A percentile compares a stretch with the other conserved stretches of the same genome.
phyloP scores from a whole-genome alignment of 2,113 vertebrate species.

The Myiozetetes cayanensis region DNA sequence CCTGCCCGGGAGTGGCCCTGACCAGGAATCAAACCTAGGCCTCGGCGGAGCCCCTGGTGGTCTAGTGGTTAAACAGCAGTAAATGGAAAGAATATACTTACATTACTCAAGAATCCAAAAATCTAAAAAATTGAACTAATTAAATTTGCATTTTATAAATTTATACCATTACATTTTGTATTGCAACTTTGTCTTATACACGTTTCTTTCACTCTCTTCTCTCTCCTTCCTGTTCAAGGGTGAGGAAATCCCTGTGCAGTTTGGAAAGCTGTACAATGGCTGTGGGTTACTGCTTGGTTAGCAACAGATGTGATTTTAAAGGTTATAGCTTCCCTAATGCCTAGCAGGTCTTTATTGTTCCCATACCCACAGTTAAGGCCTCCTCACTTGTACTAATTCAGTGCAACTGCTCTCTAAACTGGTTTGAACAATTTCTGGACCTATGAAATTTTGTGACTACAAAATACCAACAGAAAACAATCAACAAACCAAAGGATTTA shows the following conservation, averaged over 20 bases:
- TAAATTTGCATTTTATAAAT: neutral
- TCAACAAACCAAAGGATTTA: neutral
- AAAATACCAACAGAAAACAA: neutral
- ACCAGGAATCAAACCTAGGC: no score
- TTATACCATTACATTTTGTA: neutral
- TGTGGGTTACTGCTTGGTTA: neutral
- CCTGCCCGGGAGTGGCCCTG: no score
- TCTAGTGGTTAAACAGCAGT: neutral
- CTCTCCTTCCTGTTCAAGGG: neutral
- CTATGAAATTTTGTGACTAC: neutral
- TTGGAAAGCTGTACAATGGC: neutral
- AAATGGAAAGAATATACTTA: neutral
- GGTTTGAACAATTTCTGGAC: neutral
- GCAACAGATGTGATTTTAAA: neutral
- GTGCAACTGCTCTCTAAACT: neutral
- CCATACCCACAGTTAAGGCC: neutral
- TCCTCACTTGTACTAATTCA: neutral
- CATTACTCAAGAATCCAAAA: neutral
- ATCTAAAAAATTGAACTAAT: neutral
- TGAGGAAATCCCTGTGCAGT: neutral
- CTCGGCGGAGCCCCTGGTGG: no score
- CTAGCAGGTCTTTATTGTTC: neutral
- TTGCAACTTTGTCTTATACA: neutral
- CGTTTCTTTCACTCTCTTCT: neutral
- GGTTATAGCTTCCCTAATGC: neutral